These are phyloP conservation scores for Branchipolynoe longqiensis DNA, from an alignment of 2,888 invertebrate genomes.

Conservation along the genomic window DNA sequence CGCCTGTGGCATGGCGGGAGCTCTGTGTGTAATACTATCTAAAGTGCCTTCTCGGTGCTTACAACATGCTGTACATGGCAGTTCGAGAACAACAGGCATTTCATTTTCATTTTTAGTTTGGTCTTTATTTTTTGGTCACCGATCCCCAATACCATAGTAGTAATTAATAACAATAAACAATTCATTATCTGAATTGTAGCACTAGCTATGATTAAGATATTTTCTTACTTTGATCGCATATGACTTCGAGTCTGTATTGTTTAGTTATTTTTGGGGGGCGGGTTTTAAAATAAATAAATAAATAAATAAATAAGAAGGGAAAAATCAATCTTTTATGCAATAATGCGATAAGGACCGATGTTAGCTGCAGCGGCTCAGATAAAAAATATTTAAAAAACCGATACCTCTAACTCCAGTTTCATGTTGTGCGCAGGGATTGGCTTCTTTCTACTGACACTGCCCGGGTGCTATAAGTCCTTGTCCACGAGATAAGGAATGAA, in stretches of 20 bases:
- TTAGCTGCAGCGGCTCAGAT: not conserved
- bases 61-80: conserved; percentile 44
- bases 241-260: not conserved
- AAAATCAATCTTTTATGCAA: too few species aligned
- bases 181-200: not conserved
- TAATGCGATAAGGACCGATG: too few species aligned
- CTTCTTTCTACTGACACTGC: conserved; percentile 9
- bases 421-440: conserved; percentile 27
- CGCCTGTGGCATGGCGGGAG: too few species aligned
- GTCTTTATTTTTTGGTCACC: too few species aligned
- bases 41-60: conserved; percentile 52
- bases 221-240: not conserved
- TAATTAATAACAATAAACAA: not conserved
- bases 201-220: not conserved
- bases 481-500: too few species aligned
- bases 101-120: conserved; percentile 33
- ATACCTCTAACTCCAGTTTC: conserved; percentile 16
- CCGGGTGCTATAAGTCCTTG: too few species aligned
- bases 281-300: too few species aligned
- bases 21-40: too few species aligned
- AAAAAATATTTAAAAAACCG: too few species aligned
- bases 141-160: too few species aligned
- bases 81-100: conserved; percentile 43
- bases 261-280: too few species aligned
- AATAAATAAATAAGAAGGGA: too few species aligned